Base-by-base conservation (phyloP, 2,797 vertebrate species). In the Parotocinclus haroldoi region DNA sequence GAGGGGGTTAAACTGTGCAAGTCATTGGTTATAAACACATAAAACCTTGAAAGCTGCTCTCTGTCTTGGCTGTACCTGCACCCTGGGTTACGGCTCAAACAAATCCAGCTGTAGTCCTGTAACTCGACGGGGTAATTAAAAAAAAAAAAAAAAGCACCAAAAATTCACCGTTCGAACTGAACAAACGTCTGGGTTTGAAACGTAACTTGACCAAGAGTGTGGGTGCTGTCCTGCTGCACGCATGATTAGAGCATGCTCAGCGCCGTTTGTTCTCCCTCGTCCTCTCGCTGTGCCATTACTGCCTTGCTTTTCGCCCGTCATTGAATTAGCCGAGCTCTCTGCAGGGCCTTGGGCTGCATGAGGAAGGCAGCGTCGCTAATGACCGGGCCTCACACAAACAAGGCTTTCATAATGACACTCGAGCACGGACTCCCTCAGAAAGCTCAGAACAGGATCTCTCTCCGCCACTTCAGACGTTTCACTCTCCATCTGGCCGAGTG, bases 301-400 rank as follows among this genome's bases (percentile, higher is more conserved):
- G 74, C 45, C 68, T 73, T 55, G 69, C 69, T 48, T 62, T 62
- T 78, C 66, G 74, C n/a, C 67, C 73, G 58, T 88, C 81, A 89
- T 89, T 89, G 84, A 86, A 88, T 89, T 83, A 89, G 63, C 73
- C 66, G 83, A 64, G 73, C 80, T 61, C 76, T 72, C 74, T 80
- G 77, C 77, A 80, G 79, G 80, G 76, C 71, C 77, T 71, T 61
- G 76, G 70, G 60, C 55, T 48, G 71, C 76, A 74, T 77, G 77
- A 81, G 80, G 75, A 83, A 81, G 78, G 80, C 78, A 70, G 50
- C 49, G 42, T 72, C 81, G 80, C 86, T 90, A 89, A 85, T 76
- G 68, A 73, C 63, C 66, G 76, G 73, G 66, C 64, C 77, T 79
- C 69, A 72, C 62, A 78, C 72, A 85, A 84, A 69, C 78, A 61